phyloP scores from a whole-genome alignment of 2,888 invertebrate species.

The Steromphala cineraria region DNA sequence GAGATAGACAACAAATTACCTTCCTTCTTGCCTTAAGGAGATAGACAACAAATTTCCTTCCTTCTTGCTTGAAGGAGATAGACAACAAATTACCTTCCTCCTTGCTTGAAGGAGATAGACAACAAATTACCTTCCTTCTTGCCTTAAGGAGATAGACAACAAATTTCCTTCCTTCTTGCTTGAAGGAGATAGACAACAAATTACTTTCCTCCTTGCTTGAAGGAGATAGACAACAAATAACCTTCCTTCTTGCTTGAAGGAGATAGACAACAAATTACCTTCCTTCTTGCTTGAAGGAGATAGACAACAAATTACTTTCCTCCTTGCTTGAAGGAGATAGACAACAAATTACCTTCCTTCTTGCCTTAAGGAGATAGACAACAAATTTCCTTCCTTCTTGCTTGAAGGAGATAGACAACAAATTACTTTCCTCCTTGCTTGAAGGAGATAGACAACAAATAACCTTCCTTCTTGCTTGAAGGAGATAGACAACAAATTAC shows the following conservation, averaged over 20 bases:
- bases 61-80: background rate
- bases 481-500: background rate
- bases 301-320: background rate
- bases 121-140: too few relatives aligned
- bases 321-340: background rate
- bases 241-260: background rate
- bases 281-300: background rate
- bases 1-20: background rate
- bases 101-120: background rate
- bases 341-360: too few relatives aligned
- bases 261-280: background rate
- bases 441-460: background rate
- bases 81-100: background rate
- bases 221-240: background rate
- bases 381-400: too few relatives aligned
- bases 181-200: background rate
- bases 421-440: too few relatives aligned
- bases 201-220: too few relatives aligned
- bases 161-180: too few relatives aligned
- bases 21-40: background rate
- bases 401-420: background rate
- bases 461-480: too few relatives aligned
- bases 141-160: background rate
- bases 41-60: background rate
- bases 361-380: background rate